phyloP scores from a whole-genome alignment of 2,113 vertebrate species.

The Paramormyrops kingsleyae region DNA sequence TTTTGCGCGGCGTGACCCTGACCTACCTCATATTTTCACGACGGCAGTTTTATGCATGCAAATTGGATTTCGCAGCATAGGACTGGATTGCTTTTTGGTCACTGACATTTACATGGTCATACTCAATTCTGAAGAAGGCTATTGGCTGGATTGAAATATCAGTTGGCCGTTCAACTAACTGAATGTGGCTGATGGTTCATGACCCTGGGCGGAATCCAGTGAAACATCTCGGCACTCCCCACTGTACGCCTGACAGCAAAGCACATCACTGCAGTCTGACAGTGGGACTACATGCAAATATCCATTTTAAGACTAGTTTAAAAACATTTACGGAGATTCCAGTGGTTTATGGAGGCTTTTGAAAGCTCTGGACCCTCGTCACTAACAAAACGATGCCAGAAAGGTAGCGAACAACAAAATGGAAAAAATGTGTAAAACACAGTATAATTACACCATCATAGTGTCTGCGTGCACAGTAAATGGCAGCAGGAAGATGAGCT shows the following conservation, averaged over 20 bases:
- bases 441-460: background rate
- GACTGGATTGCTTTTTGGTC: background rate
- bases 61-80: background rate
- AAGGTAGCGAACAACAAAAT: background rate
- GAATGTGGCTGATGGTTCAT: background rate
- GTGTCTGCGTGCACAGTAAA: background rate
- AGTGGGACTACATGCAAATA: background rate
- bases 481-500: background rate
- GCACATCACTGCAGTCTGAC: background rate
- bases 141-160: background rate
- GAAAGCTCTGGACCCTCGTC: background rate
- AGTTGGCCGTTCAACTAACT: background rate
- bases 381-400: background rate
- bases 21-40: background rate
- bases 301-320: background rate
- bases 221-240: background rate
- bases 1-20: background rate
- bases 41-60: background rate
- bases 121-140: background rate
- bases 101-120: background rate
- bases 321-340: background rate
- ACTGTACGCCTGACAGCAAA: background rate
- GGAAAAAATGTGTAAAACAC: background rate
- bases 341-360: background rate
- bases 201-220: background rate